phyloP scores from a whole-genome alignment of 2,888 invertebrate species.

The Scelioninae gen. 1 region DNA sequence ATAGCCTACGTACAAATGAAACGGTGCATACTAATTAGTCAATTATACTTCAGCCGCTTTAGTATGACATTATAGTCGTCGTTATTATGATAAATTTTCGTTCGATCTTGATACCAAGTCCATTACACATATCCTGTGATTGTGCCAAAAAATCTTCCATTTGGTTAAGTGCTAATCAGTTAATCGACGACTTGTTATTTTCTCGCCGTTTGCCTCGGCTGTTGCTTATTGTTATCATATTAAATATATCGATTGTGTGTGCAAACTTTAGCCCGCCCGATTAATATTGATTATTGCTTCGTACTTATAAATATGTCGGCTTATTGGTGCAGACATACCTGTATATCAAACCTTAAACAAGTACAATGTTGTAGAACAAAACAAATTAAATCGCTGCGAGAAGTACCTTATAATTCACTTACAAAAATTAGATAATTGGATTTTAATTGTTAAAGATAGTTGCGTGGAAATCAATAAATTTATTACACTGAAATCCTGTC shows the following conservation, averaged over 20 bases:
- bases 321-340: neutral
- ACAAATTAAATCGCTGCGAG: too few relatives aligned
- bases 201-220: too few relatives aligned
- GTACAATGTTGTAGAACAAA: too few relatives aligned
- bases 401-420: too few relatives aligned
- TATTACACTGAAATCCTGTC: too few relatives aligned
- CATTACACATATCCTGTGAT: conserved; percentile 39
- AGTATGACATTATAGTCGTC: conserved; percentile 51
- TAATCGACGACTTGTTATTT: conserved; percentile 29
- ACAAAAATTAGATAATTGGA: too few relatives aligned
- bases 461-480: too few relatives aligned
- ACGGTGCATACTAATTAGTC: conserved; percentile 70
- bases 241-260: neutral
- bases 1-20: conserved; percentile 67
- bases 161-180: conserved; percentile 29
- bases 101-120: conserved; percentile 34
- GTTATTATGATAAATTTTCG: conserved; percentile 58
- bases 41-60: conserved; percentile 64
- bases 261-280: neutral
- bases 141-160: conserved; percentile 20
- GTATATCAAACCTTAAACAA: too few relatives aligned
- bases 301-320: neutral
- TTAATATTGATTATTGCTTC: conserved; percentile 1
- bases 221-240: neutral
- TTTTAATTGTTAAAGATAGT: too few relatives aligned